Base-by-base conservation (phyloP, 2,888 invertebrate genomes). In the Alentia gelatinosa region DNA sequence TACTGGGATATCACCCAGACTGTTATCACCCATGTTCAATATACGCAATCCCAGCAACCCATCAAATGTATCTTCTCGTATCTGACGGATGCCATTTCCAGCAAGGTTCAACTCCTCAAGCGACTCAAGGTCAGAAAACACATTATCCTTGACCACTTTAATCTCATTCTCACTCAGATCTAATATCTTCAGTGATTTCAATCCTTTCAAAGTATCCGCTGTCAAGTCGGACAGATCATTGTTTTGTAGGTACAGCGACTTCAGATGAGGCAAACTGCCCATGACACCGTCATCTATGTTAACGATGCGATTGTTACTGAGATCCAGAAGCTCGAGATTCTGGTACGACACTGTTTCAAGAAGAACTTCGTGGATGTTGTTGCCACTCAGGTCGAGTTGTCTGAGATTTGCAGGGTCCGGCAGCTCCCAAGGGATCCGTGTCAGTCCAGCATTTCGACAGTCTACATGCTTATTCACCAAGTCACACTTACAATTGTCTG, bases 131-230 rank as follows among this genome's bases (percentile, higher is more conserved):
- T 90, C 92, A n/a, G 26, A 19, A 83, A 92, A 92, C 5, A 90
- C 89, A 42, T 30, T 37, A 63, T 90, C 83, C 9, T 74, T 23
- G 19, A 92, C 35, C 3, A 37, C 40, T 39, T 75, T 89, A 0
- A 92, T 79, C 79, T 63, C 12, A 39, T 92, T 92, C 12, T 90
- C 23, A 47, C 90, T 91, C 19, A 92, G 88, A 83, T 92, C 90
- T 9, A 92, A 68, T 19, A 68, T 39, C 23, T 35, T n/a, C 7
- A 92, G 47, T 4, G 79, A 26, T 12, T 40, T 56, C 30, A 92
- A 33, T 26, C 90, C 91, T 0, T 50, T 47, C 35, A 92, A 90
- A 12, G 89, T 90, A n/a, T 50, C 37, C n/a, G 4, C 33, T 63
- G 37, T 26, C 26, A 92, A n/a, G 26, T 74, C n/a, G 30, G 50